Percentiles rank a stretch among this genome's conserved stretches.
phyloP scores from a whole-genome alignment of 2,797 vertebrate genomes.

The Halcyon chelicuti region DNA sequence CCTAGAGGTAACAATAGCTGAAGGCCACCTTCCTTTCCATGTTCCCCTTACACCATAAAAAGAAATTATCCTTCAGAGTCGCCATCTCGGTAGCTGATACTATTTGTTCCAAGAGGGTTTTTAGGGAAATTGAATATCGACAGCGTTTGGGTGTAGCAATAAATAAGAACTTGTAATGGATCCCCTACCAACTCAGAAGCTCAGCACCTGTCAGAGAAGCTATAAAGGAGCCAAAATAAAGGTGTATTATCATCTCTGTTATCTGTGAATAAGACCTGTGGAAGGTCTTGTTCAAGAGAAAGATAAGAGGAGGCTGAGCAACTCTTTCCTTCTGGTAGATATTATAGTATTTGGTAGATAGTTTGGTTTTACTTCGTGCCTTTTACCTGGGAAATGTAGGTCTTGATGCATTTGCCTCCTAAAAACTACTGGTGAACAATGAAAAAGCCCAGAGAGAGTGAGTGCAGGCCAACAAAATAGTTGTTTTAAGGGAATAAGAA shows the following conservation, averaged over 20 bases:
- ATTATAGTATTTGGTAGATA: neutral
- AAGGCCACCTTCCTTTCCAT: neutral
- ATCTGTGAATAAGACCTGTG: neutral
- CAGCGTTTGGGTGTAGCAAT: neutral
- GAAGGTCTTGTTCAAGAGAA: neutral
- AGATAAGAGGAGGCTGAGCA: neutral
- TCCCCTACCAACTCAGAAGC: neutral
- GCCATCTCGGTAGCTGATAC: neutral
- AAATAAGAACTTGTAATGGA: neutral
- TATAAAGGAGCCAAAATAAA: neutral
- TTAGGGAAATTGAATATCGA: neutral
- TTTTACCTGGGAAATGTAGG: neutral
- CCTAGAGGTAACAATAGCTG: neutral
- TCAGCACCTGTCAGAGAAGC: neutral
- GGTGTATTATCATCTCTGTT: neutral
- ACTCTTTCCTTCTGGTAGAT: neutral
- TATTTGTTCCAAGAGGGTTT: neutral
- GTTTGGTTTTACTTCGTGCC: neutral
- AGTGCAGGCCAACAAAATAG: neutral
- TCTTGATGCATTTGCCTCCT: neutral
- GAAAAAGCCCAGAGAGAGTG: neutral
- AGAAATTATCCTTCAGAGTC: neutral
- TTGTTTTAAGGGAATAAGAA: neutral
- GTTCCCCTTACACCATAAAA: neutral
- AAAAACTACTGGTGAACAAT: neutral